These are phyloP conservation scores for Tigriopus japonicus DNA, from an alignment of 1,140 invertebrate genomes.

Conservation along the genomic window DNA sequence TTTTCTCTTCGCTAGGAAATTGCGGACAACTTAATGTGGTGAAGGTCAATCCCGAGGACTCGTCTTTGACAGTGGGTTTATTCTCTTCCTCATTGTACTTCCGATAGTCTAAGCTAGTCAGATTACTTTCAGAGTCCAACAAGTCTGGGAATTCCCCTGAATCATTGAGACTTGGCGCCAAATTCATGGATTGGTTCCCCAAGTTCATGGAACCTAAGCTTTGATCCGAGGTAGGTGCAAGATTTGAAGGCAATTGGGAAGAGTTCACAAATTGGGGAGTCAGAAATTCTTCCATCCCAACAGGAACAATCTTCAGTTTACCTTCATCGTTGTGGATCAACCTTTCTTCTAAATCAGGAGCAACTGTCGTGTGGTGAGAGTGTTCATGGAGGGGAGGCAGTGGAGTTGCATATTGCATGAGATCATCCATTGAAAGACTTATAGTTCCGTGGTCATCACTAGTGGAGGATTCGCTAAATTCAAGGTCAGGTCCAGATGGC, in stretches of 20 bases:
- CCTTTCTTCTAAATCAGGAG: slow-evolving; percentile 5
- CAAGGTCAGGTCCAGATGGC: neutral
- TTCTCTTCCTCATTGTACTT: neutral
- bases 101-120: neutral
- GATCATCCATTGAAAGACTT: slow-evolving; percentile 12
- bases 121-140: slow-evolving; percentile 1
- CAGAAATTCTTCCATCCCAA: slow-evolving; percentile 12
- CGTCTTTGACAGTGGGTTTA: neutral
- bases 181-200: too few species aligned
- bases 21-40: neutral
- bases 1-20: neutral
- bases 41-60: neutral
- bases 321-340: neutral
- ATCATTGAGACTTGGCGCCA: neutral
- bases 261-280: too few species aligned
- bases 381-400: neutral
- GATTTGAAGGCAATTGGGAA: too few species aligned
- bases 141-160: slow-evolving; percentile 5
- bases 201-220: too few species aligned
- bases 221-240: too few species aligned
- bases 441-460: neutral
- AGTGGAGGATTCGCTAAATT: neutral
- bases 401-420: neutral
- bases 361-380: neutral
- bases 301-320: slow-evolving; percentile 9